Evolutionary conservation across 23 tunicate species (phyloP), one percentile per base, ranked within the genome.

Genomic region (Trididemnum miniatum): DNA sequence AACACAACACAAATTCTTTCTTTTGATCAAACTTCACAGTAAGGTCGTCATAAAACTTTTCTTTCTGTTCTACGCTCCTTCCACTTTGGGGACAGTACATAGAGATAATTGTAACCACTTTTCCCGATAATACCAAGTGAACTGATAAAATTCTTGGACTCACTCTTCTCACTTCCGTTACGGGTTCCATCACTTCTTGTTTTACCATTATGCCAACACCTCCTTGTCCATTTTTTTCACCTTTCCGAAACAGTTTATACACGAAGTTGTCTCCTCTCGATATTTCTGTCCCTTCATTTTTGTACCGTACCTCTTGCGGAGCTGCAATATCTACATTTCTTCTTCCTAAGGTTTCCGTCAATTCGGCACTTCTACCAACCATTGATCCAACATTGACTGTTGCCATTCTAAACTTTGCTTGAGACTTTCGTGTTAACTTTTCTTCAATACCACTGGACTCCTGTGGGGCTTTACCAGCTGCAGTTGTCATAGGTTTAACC

Each of bases 331-430:
- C 37, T 4, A 69, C 75, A 7, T 69, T 69, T 69, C 39, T 34
- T 73, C 59, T 73, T 38, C 59, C 28, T 1, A 73, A 9, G 59
- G 30, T 39, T n/a, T 73, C 79, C 31, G 30, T 59, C 3, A 73
- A 26, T 73, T 73, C 59, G 2, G 79, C 79, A 38, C 79, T 73
- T 39, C 59, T 38, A 5, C 76, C 76, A 30, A 69, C 38, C 38
- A 69, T 5, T 34, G 76, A 7, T 39, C 79, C 79, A 20, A 73
- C 59, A 26, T 73, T 39, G 5, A 20, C 59, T 39, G 59, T 20
- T 20, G 79, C 79, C 15, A 73, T 26, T 39, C 31, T 40, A 73
- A 73, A 22, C 37, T 34, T 69, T 28, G n/a, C 75, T 34, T 33
- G 35, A 34, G 22, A 34, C 5, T 69, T 69, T 69, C 31, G 37